Conservation (phyloP, 2,113 vertebrate species). For the Murina feae region DNA sequence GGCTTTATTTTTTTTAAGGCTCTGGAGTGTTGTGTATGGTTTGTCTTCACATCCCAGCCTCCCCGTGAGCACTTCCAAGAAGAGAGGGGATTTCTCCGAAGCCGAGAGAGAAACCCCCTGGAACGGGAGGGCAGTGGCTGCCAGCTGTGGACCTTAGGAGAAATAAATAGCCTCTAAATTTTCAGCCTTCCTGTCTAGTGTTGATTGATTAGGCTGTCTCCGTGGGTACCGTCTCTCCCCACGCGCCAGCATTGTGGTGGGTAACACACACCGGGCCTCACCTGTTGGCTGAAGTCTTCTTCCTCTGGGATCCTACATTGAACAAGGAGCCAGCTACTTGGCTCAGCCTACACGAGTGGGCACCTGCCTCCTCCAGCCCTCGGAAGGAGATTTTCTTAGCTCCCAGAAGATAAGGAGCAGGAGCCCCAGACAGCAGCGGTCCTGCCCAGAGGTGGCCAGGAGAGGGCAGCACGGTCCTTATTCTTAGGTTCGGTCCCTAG, state of each 20-base stretch:
- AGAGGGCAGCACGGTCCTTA: constrained; percentile 53
- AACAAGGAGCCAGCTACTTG: not conserved
- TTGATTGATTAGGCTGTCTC: not conserved
- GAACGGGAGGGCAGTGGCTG: constrained; percentile 27
- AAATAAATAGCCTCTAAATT: constrained; percentile 75
- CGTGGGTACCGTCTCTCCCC: not conserved
- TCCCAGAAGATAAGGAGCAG: fast-evolving
- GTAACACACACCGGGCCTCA: not conserved
- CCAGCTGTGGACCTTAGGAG: constrained; percentile 53
- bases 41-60: constrained; percentile 39
- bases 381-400: not conserved
- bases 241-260: not conserved
- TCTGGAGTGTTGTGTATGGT: constrained; percentile 54
- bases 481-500: not conserved
- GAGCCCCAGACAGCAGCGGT: not conserved
- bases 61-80: constrained; percentile 6
- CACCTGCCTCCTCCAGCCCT: not conserved
- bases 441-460: not conserved
- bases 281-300: not conserved
- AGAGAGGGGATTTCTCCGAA: constrained; percentile 35
- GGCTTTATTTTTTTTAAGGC: constrained; percentile 63
- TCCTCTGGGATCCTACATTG: not conserved
- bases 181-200: constrained; percentile 56
- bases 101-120: not conserved
- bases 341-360: not conserved